Evolutionary conservation across 2,113 vertebrate genomes (phyloP), one percentile per base, ranked within the genome.

Genomic region (Leucopsar rothschildi): DNA sequence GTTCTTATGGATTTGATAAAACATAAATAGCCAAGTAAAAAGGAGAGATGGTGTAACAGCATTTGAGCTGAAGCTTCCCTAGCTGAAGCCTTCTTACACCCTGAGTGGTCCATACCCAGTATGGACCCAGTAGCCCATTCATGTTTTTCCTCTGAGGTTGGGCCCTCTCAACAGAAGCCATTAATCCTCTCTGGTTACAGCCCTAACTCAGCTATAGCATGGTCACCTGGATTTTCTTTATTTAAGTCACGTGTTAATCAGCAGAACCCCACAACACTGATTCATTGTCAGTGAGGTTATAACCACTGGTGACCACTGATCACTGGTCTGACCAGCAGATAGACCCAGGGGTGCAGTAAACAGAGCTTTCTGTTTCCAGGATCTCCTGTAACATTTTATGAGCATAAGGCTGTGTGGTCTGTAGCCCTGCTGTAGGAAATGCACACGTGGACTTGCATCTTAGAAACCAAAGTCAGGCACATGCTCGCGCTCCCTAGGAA

Each of bases 371-470:
- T 5, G 61, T 65, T 31, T 27, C 37, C 37, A 15, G 53, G 53
- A 5, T 56, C 45, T 65, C 63, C 55, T 24, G 15, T 19, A 39
- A 82, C 3, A 3, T 63, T 86, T 63, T 24, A 16, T 45, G 20
- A 79, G 18, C 9, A 0, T n/a, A 29, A 49, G 28, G 13, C 44
- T 5, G 5, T 2, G 4, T 60, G 76, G 9, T 57, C 45, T 49
- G 31, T 53, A 53, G 55, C 31, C n/a, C 40, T 88, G 33, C 61
- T 89, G 8, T 52, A 85, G 59, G 69, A 79, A 84, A 53, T 33
- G 39, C 22, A 29, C 20, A 14, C 0, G 0, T 15, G 61, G 57
- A 21, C 29, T 92, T 57, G 23, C 29, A 17, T 47, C 71, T 57
- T 57, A 50, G 50, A 73, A 88, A 70, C 53, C 63, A 80, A 76